These are phyloP conservation scores for Procapra przewalskii DNA, from an alignment of 2,113 vertebrate genomes.

Conservation along the genomic window DNA sequence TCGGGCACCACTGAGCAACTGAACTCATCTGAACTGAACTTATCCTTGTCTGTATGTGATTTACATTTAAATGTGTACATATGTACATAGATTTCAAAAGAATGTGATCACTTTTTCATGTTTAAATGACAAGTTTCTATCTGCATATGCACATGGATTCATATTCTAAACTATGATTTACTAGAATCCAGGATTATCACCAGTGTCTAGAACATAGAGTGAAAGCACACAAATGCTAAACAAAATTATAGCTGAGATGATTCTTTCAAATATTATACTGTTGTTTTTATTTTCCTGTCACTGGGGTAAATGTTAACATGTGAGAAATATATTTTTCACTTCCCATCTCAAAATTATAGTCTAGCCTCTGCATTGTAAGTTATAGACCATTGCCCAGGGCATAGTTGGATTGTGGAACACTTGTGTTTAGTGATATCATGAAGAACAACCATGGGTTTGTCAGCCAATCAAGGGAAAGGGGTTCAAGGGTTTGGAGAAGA, in stretches of 20 bases:
- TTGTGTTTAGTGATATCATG: neutral
- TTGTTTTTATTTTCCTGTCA: neutral
- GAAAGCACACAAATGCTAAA: neutral
- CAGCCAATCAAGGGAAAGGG: neutral
- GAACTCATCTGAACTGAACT: neutral
- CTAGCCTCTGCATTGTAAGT: neutral
- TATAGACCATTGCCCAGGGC: neutral
- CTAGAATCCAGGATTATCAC: neutral
- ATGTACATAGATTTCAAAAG: neutral
- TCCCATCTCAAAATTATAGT: neutral
- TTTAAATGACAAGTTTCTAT: neutral
- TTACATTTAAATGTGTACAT: neutral
- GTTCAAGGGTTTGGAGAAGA: neutral
- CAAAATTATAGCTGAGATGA: neutral
- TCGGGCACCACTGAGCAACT: rapidly evolving
- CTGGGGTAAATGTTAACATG: neutral
- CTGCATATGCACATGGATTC: neutral
- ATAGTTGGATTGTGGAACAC: rapidly evolving
- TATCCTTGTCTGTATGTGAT: neutral
- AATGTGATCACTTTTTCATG: neutral
- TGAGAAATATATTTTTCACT: neutral
- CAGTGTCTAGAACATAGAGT: neutral
- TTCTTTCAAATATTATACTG: neutral
- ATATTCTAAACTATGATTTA: neutral
- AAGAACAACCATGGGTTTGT: rapidly evolving